phyloP scores from a whole-genome alignment of 2,113 vertebrate species.

The Pygoscelis adeliae region DNA sequence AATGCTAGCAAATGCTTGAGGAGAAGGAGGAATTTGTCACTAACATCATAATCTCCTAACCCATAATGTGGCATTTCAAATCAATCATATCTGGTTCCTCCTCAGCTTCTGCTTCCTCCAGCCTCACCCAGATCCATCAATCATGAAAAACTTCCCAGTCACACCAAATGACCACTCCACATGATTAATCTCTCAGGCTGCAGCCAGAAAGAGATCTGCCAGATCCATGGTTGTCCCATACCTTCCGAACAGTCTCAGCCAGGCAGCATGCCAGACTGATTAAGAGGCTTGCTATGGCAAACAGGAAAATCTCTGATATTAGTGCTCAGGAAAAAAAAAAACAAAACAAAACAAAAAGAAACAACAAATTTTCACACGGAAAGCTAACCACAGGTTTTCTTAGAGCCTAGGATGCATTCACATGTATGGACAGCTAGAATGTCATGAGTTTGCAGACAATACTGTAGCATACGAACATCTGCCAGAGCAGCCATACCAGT shows the following conservation, averaged over 20 bases:
- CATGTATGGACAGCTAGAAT: neutral
- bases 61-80: neutral
- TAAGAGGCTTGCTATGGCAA: neutral
- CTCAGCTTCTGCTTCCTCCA: neutral
- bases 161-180: neutral
- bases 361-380: neutral
- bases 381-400: neutral
- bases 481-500: neutral
- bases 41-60: neutral
- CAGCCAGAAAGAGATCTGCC: neutral
- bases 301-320: neutral
- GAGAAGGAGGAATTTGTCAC: neutral
- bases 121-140: neutral
- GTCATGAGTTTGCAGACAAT: neutral
- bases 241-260: neutral
- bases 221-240: neutral
- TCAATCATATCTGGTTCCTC: neutral
- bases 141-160: neutral
- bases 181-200: neutral
- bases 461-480: neutral
- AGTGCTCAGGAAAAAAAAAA: neutral
- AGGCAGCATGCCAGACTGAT: neutral
- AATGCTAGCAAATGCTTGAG: neutral
- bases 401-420: neutral
- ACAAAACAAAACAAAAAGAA: neutral